These are phyloP conservation scores for Papilio elwesi DNA, from an alignment of 2,888 invertebrate genomes.

Conservation along the genomic window DNA sequence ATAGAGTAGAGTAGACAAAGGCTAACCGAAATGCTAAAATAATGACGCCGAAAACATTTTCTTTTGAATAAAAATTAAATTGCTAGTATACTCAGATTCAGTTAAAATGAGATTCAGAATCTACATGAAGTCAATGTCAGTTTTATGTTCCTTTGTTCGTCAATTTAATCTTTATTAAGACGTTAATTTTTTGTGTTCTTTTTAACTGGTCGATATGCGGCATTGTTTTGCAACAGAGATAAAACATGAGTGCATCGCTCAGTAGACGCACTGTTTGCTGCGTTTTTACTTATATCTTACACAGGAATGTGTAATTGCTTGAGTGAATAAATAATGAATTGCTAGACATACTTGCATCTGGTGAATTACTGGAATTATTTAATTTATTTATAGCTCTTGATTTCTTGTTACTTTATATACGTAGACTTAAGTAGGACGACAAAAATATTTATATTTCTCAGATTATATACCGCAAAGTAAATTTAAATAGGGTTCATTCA, in stretches of 20 bases:
- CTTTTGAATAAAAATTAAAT: neutral
- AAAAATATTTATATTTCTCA: neutral
- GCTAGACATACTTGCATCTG: neutral
- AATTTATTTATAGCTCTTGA: neutral
- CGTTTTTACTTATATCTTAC: constrained; percentile 33
- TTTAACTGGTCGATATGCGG: constrained; percentile 42
- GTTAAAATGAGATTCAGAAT: constrained; percentile 22
- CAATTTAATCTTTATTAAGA: constrained; percentile 38
- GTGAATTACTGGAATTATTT: neutral
- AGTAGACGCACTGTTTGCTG: constrained; percentile 45
- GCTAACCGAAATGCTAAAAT: no score
- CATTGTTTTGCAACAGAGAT: constrained; percentile 45
- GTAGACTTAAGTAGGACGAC: no score
- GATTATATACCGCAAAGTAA: neutral
- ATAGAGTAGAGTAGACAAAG: neutral
- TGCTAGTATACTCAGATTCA: constrained; percentile 5
- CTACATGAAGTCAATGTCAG: constrained; percentile 36
- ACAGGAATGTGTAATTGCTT: constrained; percentile 41
- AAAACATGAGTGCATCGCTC: constrained; percentile 40
- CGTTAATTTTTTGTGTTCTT: constrained; percentile 44
- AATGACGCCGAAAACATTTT: neutral
- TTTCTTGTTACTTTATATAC: neutral
- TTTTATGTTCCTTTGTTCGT: constrained; percentile 43
- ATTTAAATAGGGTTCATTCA: neutral
- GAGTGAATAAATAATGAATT: constrained; percentile 39